phyloP scores from a whole-genome alignment of 2,113 vertebrate species.

The Opisthocomus hoazin region DNA sequence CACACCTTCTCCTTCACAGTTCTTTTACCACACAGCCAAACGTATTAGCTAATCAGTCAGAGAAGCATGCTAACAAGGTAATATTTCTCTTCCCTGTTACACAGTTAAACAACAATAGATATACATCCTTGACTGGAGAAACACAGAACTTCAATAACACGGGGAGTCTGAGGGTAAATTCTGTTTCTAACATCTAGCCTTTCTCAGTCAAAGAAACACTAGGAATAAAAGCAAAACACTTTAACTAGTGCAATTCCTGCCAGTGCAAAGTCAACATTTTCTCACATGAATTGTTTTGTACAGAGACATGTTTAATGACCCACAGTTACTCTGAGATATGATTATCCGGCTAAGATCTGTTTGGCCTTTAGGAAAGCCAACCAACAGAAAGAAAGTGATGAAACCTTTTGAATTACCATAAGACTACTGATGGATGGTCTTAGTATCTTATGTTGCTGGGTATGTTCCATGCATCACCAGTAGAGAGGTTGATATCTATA shows the following conservation, averaged over 20 bases:
- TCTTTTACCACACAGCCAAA: neutral
- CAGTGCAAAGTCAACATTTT: neutral
- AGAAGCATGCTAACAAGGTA: neutral
- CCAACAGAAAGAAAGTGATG: neutral
- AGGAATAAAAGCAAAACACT: neutral
- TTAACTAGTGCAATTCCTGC: neutral
- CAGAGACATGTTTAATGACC: neutral
- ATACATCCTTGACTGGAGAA: neutral
- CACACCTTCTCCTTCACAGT: neutral
- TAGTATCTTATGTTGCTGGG: neutral
- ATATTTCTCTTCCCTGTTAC: neutral
- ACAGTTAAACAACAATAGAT: neutral
- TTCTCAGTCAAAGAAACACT: neutral
- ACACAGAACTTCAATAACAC: neutral
- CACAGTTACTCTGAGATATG: neutral
- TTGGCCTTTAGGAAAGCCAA: neutral
- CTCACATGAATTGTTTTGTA: neutral
- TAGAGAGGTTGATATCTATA: neutral
- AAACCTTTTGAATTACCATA: neutral
- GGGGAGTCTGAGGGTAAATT: neutral
- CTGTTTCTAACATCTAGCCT: neutral
- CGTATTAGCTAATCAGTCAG: neutral
- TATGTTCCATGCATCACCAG: neutral
- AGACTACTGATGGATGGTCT: neutral
- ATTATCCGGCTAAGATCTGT: neutral